Conservation (phyloP, 2,888 invertebrate genomes). For the Philonicus albiceps region DNA sequence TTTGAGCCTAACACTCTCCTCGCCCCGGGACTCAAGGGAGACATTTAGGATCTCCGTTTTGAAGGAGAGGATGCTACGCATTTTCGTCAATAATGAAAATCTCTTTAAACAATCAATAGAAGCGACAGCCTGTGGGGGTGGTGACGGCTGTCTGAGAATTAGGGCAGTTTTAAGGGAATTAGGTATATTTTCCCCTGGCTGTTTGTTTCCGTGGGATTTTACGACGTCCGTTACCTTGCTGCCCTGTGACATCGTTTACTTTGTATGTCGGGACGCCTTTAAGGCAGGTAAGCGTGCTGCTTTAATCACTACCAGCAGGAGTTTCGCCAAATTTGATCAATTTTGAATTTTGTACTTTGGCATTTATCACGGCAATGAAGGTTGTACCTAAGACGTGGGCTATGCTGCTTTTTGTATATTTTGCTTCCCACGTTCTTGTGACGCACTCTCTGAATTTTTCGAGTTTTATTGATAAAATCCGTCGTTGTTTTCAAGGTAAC, state of each 20-base stretch:
- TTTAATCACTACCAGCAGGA: neutral
- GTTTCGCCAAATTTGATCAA: neutral
- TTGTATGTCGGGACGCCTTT: neutral
- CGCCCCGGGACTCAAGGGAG: neutral
- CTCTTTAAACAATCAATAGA: neutral
- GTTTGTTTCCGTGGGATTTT: neutral
- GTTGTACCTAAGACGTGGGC: neutral
- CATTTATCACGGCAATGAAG: neutral
- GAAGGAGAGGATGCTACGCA: neutral
- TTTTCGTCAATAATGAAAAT: neutral
- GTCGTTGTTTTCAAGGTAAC: neutral
- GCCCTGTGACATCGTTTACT: neutral
- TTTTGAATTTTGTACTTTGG: neutral
- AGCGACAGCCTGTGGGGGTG: neutral
- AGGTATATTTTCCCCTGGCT: neutral
- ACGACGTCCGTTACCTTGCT: neutral
- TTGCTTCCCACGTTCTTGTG: neutral
- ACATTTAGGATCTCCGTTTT: neutral
- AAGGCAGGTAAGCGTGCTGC: neutral
- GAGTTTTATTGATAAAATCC: neutral
- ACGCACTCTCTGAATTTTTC: neutral
- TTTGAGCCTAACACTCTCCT: neutral
- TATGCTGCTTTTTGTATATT: neutral
- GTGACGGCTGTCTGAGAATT: neutral
- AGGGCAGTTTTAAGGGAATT: neutral